Evolutionary conservation across 2,888 invertebrate species (phyloP).

Genomic region (Catonia carolina): DNA sequence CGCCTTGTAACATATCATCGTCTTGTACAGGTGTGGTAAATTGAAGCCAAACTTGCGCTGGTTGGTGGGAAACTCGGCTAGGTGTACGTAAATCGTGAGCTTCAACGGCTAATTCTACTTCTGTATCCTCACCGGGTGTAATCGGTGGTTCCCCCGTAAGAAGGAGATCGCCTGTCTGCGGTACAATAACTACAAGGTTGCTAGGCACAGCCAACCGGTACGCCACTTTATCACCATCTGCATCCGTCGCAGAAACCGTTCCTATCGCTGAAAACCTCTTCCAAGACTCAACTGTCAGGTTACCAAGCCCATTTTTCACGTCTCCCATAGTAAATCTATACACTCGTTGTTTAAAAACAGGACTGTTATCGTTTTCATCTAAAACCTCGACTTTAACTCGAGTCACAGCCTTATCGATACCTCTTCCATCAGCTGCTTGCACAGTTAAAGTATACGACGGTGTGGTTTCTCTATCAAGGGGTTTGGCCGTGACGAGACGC

Average conservation of each 20-base stretch:
- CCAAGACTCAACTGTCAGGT: conserved; percentile 58
- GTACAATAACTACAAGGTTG: conserved; percentile 79
- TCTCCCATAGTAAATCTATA: conserved; percentile 62
- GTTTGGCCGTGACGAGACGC: conserved; percentile 64
- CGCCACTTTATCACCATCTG: conserved; percentile 86
- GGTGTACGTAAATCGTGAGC: conserved; percentile 78
- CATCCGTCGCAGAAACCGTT: conserved; percentile 77
- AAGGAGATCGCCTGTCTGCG: conserved; percentile 86
- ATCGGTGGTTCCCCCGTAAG: conserved; percentile 70
- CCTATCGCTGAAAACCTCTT: conserved; percentile 77
- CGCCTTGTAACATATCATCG: conserved; percentile 34
- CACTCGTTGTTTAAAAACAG: conserved; percentile 68
- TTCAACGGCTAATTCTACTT: conserved; percentile 65
- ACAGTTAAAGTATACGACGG: conserved; percentile 66
- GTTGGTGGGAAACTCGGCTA: conserved; percentile 58
- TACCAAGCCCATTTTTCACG: conserved; percentile 48
- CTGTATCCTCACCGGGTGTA: conserved; percentile 47
- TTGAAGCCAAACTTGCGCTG: conserved; percentile 70
- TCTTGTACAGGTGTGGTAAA: conserved; percentile 49
- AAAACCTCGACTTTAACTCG: conserved; percentile 66
- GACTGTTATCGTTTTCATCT: conserved; percentile 90
- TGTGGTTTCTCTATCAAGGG: conserved; percentile 71
- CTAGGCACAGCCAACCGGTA: conserved; percentile 76
- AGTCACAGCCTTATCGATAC: conserved; percentile 74
- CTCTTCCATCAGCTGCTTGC: conserved; percentile 71